phyloP scores from a whole-genome alignment of 2,797 vertebrate genomes.

The Pangasius krempfi region DNA sequence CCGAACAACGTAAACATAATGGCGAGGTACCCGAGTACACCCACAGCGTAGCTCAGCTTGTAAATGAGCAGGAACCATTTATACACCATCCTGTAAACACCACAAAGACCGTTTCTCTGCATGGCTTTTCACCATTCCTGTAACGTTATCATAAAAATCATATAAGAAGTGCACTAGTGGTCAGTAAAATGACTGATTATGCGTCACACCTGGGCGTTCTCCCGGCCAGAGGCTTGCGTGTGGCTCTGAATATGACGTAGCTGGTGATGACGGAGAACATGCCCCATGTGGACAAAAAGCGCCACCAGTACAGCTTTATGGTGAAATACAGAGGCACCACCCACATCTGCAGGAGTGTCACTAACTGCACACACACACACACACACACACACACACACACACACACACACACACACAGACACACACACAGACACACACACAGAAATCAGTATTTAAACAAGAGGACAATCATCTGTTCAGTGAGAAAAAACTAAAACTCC shows the following conservation, averaged over 20 bases:
- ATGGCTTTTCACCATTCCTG: background rate
- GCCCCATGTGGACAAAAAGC: conserved; percentile 74
- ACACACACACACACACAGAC: background rate
- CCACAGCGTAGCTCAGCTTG: conserved; percentile 75
- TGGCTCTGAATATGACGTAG: conserved; percentile 79
- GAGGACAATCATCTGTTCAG: too few relatives aligned
- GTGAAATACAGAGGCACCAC: conserved; percentile 78
- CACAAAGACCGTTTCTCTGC: background rate
- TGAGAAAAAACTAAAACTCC: too few relatives aligned
- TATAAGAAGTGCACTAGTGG: background rate
- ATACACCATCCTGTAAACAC: conserved; percentile 74
- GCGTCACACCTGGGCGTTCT: conserved; percentile 62
- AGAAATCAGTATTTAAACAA: too few relatives aligned
- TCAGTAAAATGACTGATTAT: background rate
- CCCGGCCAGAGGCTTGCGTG: conserved; percentile 70
- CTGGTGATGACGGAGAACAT: conserved; percentile 74
- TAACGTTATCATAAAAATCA: background rate
- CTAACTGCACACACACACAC: conserved; percentile 64
- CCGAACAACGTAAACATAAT: conserved; percentile 80
- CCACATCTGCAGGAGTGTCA: conserved; percentile 78
- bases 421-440: background rate
- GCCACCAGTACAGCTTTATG: conserved; percentile 77
- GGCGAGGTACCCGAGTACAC: conserved; percentile 73
- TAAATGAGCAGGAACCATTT: conserved; percentile 81
- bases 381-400: background rate